Evolutionary conservation across 23 tunicate genomes (phyloP).

Genomic region (Styela plicata): DNA sequence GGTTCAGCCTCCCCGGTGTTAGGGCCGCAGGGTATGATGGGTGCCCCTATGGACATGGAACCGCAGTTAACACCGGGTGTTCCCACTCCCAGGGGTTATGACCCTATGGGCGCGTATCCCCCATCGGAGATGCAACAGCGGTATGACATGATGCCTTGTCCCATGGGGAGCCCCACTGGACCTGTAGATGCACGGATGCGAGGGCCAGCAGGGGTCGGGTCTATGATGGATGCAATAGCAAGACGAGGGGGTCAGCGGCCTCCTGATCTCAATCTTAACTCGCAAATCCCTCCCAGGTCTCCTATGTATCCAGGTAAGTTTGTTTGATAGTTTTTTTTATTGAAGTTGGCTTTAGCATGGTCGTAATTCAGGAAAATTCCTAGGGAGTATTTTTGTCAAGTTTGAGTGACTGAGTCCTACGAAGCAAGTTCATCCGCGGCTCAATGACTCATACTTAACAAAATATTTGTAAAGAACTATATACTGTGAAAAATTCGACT

Average conservation of each 20-base stretch:
- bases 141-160: constrained; percentile 22
- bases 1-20: constrained; percentile 20
- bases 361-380: no score
- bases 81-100: not conserved
- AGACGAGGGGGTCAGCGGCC: constrained; percentile 84
- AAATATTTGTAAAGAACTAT: no score
- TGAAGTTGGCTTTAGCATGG: not conserved
- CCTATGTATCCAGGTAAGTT: constrained; percentile 44
- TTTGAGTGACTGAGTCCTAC: no score
- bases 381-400: no score
- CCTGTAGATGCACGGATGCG: constrained; percentile 14
- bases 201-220: constrained; percentile 24
- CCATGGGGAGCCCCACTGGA: constrained; percentile 27
- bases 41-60: constrained; percentile 10
- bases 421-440: no score
- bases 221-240: constrained; percentile 72
- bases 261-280: constrained; percentile 62
- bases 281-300: constrained; percentile 45
- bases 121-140: not conserved
- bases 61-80: constrained; percentile 11
- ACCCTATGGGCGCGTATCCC: constrained; percentile 7
- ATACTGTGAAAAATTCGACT: no score
- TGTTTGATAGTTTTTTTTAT: not conserved
- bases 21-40: constrained; percentile 7
- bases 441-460: no score